A percentile compares a stretch with the other conserved stretches of the same genome.
Evolutionary conservation across 2,113 vertebrate species (phyloP).

Genomic region (Aramus guarauna): DNA sequence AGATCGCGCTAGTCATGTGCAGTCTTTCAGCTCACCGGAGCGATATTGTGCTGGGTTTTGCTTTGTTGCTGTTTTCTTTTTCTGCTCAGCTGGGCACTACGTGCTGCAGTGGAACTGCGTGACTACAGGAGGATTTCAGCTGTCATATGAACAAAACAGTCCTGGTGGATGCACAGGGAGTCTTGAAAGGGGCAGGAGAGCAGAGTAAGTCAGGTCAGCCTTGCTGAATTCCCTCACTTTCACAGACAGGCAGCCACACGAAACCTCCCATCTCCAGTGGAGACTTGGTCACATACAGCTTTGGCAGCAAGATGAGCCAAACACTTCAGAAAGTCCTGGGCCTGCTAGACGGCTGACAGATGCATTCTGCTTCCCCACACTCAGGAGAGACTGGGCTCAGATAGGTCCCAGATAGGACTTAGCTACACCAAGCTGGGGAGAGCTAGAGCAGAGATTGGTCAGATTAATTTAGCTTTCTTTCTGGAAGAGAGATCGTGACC

Average conservation of each 20-base stretch:
- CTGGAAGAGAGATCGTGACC: background rate
- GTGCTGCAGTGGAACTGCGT: background rate
- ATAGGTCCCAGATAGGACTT: no score
- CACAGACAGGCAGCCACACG: background rate
- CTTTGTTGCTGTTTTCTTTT: background rate
- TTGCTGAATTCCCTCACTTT: background rate
- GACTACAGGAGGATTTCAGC: background rate
- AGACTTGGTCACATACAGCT: background rate
- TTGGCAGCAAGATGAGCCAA: background rate
- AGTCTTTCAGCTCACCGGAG: background rate
- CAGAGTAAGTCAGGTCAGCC: background rate
- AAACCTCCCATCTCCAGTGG: background rate
- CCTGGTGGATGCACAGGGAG: background rate
- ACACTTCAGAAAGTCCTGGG: background rate
- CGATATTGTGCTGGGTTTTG: no score
- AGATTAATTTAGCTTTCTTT: background rate
- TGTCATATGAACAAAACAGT: background rate
- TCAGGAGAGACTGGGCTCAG: background rate
- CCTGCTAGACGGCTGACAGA: accelerated
- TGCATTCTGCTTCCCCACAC: accelerated
- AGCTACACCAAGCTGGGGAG: background rate
- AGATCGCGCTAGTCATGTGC: background rate
- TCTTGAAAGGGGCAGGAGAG: background rate
- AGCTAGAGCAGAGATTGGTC: background rate
- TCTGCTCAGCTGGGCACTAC: background rate